A percentile compares a stretch with the other conserved stretches of the same genome.
Evolutionary conservation across 2,113 vertebrate species (phyloP).

Genomic region (Murina feae): DNA sequence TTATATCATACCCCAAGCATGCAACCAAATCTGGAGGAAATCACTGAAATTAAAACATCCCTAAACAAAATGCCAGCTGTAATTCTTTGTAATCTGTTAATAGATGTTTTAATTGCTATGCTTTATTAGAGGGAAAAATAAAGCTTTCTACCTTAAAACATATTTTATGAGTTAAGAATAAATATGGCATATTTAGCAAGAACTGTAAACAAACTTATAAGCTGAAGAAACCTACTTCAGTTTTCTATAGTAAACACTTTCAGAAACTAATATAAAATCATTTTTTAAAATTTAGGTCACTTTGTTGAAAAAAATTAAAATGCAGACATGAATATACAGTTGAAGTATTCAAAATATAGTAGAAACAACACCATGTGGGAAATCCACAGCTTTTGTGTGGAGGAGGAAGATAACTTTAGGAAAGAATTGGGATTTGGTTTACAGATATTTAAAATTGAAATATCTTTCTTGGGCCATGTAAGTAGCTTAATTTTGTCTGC

Average conservation of each 20-base stretch:
- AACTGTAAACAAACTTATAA: slow-evolving; percentile 30
- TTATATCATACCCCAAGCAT: slow-evolving; percentile 48
- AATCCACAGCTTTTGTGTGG: not conserved
- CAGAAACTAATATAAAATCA: not conserved
- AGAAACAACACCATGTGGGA: not conserved
- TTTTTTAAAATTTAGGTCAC: not conserved
- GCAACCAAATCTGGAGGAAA: slow-evolving; percentile 13
- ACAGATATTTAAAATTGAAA: slow-evolving; percentile 35
- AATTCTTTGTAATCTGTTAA: slow-evolving; percentile 35
- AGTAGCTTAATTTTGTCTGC: slow-evolving; percentile 1
- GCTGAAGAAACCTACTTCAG: slow-evolving; percentile 37
- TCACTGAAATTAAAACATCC: slow-evolving; percentile 50
- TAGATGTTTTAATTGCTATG: slow-evolving; percentile 12
- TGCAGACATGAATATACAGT: not conserved
- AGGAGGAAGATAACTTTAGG: not conserved
- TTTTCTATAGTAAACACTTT: slow-evolving; percentile 29
- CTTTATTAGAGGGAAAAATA: not conserved
- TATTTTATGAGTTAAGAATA: slow-evolving; percentile 9
- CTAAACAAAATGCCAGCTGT: not conserved
- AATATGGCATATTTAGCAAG: slow-evolving; percentile 19
- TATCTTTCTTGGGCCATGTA: not conserved
- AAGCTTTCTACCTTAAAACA: not conserved
- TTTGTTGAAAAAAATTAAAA: slow-evolving; percentile 17
- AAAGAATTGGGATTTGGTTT: not conserved
- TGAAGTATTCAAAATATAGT: not conserved